Conservation (phyloP, 2,113 vertebrate genomes). For the Eulacestoma nigropectus region DNA sequence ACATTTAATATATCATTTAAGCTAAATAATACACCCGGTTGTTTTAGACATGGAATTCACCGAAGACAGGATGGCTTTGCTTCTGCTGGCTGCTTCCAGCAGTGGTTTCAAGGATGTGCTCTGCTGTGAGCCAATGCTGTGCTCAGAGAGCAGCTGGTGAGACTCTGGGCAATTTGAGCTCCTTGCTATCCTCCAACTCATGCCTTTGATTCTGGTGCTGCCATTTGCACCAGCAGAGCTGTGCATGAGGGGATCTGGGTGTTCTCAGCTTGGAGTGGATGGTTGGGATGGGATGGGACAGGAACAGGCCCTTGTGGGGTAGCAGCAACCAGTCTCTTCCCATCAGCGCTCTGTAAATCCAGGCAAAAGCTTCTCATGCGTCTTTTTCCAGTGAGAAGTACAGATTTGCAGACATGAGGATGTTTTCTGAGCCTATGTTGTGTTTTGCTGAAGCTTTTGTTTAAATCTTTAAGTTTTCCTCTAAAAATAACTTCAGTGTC, state of each 20-base stretch:
- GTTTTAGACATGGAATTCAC: neutral
- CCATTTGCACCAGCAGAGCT: neutral
- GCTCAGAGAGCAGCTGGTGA: neutral
- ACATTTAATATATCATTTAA: neutral
- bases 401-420: neutral
- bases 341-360: neutral
- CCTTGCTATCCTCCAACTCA: neutral
- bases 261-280: neutral
- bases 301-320: neutral
- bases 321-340: neutral
- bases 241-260: accelerated
- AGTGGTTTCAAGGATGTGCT: neutral
- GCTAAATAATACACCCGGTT: neutral
- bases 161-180: neutral
- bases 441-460: conserved; percentile 1
- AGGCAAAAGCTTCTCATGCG: neutral
- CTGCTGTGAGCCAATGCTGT: neutral
- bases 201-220: neutral
- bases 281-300: neutral
- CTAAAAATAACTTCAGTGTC: neutral
- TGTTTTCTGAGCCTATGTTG: neutral
- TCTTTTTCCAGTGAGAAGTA: neutral
- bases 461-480: neutral
- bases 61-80: neutral
- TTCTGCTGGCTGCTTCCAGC: neutral